phyloP scores from a whole-genome alignment of 2,113 vertebrate genomes.

The Eurystomus gularis region DNA sequence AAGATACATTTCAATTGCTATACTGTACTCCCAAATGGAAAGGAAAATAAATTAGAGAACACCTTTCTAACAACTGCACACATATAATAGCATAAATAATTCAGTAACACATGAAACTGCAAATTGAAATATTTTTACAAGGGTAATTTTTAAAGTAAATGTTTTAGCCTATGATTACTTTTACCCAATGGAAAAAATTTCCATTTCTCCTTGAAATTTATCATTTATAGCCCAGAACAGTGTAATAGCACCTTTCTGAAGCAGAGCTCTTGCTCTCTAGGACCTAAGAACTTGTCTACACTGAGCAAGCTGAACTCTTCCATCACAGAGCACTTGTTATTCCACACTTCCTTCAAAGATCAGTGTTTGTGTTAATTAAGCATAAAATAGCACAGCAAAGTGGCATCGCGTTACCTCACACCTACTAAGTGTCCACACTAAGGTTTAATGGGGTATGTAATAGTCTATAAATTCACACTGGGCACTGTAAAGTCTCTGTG shows the following conservation, averaged over 20 bases:
- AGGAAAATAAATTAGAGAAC: slow-evolving; percentile 25
- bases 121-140: background rate
- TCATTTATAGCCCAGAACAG: background rate
- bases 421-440: slow-evolving; percentile 9
- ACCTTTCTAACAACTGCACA: background rate
- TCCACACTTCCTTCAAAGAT: background rate
- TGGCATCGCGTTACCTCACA: background rate
- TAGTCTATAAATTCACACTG: background rate
- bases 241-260: background rate
- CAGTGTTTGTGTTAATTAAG: slow-evolving; percentile 29
- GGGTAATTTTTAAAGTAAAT: background rate
- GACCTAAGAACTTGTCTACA: background rate
- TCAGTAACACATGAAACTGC: background rate
- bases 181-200: background rate
- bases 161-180: background rate
- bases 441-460: slow-evolving; percentile 25
- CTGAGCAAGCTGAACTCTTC: background rate
- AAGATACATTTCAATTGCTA: background rate
- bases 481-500: background rate
- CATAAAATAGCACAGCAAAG: background rate
- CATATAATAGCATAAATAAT: slow-evolving; percentile 3
- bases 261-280: background rate
- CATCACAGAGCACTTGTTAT: background rate
- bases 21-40: background rate
- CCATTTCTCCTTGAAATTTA: background rate